Percentiles rank a stretch among this genome's conserved stretches.
These are phyloP conservation scores for Formica selysi DNA, from an alignment of 1,140 invertebrate genomes.

Conservation along the genomic window DNA sequence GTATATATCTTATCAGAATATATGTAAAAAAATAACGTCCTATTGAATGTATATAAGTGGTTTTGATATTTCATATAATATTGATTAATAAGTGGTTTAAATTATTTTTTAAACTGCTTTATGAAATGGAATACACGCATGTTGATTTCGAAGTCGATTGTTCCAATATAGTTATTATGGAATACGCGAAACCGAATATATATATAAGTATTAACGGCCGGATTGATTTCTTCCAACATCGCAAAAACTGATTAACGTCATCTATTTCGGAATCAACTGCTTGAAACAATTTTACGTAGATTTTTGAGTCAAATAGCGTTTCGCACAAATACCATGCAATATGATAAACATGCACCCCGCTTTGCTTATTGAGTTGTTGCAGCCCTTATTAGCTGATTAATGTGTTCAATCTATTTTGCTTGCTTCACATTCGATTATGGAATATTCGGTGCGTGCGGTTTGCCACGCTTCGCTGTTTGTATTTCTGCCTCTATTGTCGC, in stretches of 20 bases:
- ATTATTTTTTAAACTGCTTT: background rate
- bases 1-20: background rate
- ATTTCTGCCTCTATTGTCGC: conserved; percentile 17
- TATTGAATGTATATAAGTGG: conserved; percentile 2
- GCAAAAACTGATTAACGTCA: background rate
- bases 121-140: background rate
- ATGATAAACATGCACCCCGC: background rate
- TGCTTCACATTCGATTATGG: background rate
- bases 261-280: background rate
- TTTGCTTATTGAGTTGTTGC: background rate
- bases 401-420: background rate
- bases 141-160: background rate
- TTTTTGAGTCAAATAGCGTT: background rate
- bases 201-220: background rate
- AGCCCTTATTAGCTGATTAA: conserved; percentile 46
- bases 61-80: background rate
- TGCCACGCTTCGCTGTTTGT: background rate
- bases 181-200: background rate
- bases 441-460: background rate
- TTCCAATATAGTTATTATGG: background rate
- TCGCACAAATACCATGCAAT: background rate
- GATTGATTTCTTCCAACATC: background rate
- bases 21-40: background rate
- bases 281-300: background rate
- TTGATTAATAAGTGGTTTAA: background rate